These are phyloP conservation scores for Spodoptera litura DNA, from an alignment of 1,140 invertebrate species.

Conservation along the genomic window DNA sequence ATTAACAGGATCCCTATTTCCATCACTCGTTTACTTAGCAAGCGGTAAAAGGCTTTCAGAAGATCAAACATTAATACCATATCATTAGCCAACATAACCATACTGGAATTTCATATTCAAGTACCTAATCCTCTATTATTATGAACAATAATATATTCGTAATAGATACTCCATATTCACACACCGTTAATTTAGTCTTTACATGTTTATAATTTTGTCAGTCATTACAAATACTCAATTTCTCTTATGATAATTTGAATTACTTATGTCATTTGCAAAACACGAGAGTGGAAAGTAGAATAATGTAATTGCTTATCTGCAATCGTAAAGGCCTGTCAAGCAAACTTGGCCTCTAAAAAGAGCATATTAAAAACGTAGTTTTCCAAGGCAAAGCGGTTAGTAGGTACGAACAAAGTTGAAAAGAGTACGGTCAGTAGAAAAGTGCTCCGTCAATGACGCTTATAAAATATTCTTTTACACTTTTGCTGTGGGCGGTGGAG, in stretches of 20 bases:
- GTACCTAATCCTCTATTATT: conserved; percentile 4
- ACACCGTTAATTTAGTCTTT: conserved; percentile 16
- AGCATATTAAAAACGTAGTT: conserved; percentile 48
- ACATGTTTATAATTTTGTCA: conserved; percentile 23
- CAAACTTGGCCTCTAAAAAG: conserved; percentile 37
- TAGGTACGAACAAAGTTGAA: conserved; percentile 18
- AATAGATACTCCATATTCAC: conserved; percentile 2
- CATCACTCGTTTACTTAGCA: not conserved
- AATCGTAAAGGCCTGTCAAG: conserved; percentile 3
- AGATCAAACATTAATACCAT: not conserved
- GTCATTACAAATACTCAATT: conserved; percentile 14
- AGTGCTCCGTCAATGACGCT: not conserved
- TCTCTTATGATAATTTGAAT: conserved; percentile 42
- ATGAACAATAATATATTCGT: conserved; percentile 22
- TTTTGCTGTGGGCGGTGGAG: conserved; percentile 22
- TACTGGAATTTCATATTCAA: no score
- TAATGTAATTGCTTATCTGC: conserved; percentile 40
- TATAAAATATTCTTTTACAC: conserved; percentile 8
- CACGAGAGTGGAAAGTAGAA: conserved; percentile 46
- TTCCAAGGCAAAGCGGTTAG: conserved; percentile 32
- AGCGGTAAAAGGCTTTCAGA: not conserved
- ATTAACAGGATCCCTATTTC: not conserved
- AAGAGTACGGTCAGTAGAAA: conserved; percentile 53
- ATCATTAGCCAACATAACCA: not conserved
- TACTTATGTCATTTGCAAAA: conserved; percentile 19